Evolutionary conservation across 2,888 invertebrate genomes (phyloP), one percentile per base, ranked within the genome.

Genomic region (Cerastis rubricosa): DNA sequence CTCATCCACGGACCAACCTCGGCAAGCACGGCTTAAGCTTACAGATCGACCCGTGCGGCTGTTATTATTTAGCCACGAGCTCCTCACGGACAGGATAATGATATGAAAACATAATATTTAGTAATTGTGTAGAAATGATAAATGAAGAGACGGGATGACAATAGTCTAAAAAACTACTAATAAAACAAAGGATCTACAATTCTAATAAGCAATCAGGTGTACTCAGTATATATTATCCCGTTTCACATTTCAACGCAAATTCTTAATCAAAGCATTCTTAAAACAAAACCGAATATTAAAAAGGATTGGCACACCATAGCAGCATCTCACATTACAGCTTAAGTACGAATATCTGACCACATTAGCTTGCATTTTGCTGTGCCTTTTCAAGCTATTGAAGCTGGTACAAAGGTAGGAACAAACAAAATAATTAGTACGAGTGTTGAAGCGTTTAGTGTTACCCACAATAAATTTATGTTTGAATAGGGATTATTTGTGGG

Each of bases 401-500:
- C 47, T 51, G n/a, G 61, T n/a, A 87, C 69, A 85, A 85, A 76
- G 78, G 81, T 74, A 67, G 66, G 74, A 49, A 86, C 83, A 80
- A 86, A 94, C 93, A 93, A 92, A 94, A 95, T 95, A 95, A 95
- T 96, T 96, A 95, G 95, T 95, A 91, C 89, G 93, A 93, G 95
- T 94, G 95, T 94, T 94, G 94, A 93, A 88, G 90, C 92, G 92
- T 92, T 94, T 93, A 93, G 84, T 87, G 89, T 93, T 92, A 93
- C 92, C 88, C 88, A 90, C 89, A 88, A 90, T 93, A 65, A 89
- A 93, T 91, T 93, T 89, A 91, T 91, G 90, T 92, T 92, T 92
- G 91, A 94, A 93, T 92, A 85, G 89, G 85, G 86, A 88, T 88
- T 87, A 81, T 84, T 88, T 85, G 64, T 75, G 64, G 47, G 40